A percentile compares a stretch with the other conserved stretches of the same genome.
Conservation (phyloP, 2,888 invertebrate species). For the Rhyacophila evoluta region DNA sequence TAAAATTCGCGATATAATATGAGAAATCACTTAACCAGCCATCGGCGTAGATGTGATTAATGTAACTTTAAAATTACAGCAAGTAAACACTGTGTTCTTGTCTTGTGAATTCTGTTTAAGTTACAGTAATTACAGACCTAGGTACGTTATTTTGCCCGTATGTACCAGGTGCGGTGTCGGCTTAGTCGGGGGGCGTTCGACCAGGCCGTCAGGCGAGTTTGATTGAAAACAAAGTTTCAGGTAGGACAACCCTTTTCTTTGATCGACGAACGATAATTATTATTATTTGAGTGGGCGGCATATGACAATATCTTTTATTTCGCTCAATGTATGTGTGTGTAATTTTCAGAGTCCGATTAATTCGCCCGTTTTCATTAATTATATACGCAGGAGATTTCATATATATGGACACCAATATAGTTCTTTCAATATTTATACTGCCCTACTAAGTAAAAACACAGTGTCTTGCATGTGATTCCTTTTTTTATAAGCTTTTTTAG, state of each 20-base stretch:
- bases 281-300: neutral
- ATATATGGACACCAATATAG: too few relatives aligned
- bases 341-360: neutral
- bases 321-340: neutral
- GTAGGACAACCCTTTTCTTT: neutral
- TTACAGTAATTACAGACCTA: too few relatives aligned
- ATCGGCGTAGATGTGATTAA: too few relatives aligned
- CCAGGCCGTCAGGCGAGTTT: neutral
- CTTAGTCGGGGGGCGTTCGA: neutral
- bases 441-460: too few relatives aligned
- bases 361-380: neutral
- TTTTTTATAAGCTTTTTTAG: too few relatives aligned
- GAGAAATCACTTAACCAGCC: too few relatives aligned
- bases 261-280: constrained; percentile 15
- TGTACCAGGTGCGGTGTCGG: neutral
- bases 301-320: neutral
- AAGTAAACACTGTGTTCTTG: too few relatives aligned
- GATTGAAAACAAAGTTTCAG: constrained; percentile 11
- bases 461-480: too few relatives aligned
- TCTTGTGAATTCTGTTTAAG: too few relatives aligned
- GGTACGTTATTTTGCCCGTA: neutral
- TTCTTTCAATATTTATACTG: too few relatives aligned
- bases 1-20: too few relatives aligned
- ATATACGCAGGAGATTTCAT: neutral
- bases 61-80: too few relatives aligned